These are phyloP conservation scores for Hyaena hyaena DNA, from an alignment of 2,113 vertebrate genomes.

Conservation along the genomic window DNA sequence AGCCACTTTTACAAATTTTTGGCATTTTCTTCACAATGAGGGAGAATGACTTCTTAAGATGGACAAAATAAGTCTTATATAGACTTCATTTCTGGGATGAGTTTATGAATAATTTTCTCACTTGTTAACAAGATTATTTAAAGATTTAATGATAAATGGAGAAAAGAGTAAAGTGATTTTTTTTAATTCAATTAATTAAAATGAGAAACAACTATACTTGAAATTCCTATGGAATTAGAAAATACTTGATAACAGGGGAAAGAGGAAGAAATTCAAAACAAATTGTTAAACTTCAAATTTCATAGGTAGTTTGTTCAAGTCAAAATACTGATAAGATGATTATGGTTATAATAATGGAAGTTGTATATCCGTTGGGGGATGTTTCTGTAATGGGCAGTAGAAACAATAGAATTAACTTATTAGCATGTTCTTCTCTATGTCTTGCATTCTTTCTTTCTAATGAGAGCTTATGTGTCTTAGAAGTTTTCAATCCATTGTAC, in stretches of 20 bases:
- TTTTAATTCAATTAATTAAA: not conserved
- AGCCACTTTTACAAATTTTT: not conserved
- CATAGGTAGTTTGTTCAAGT: not conserved
- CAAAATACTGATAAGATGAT: not conserved
- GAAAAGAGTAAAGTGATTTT: not conserved
- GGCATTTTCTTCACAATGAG: not conserved
- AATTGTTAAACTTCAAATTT: constrained; percentile 40
- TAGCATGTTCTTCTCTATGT: not conserved
- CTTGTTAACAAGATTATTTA: not conserved
- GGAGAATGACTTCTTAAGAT: not conserved
- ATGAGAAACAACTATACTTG: not conserved
- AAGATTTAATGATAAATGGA: not conserved
- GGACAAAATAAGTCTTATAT: not conserved
- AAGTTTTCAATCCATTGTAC: not conserved
- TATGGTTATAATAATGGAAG: not conserved
- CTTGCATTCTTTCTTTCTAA: not conserved
- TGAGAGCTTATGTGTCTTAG: not conserved
- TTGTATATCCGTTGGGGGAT: not conserved
- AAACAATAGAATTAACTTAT: not conserved
- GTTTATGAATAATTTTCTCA: constrained; percentile 32
- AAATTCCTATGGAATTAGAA: constrained; percentile 15
- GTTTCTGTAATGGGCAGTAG: not conserved
- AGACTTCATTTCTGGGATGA: constrained; percentile 37
- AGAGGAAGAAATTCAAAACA: not conserved
- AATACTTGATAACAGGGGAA: not conserved